Conservation (phyloP, 2,888 invertebrate genomes). For the Eueremaeus valkanovi region DNA sequence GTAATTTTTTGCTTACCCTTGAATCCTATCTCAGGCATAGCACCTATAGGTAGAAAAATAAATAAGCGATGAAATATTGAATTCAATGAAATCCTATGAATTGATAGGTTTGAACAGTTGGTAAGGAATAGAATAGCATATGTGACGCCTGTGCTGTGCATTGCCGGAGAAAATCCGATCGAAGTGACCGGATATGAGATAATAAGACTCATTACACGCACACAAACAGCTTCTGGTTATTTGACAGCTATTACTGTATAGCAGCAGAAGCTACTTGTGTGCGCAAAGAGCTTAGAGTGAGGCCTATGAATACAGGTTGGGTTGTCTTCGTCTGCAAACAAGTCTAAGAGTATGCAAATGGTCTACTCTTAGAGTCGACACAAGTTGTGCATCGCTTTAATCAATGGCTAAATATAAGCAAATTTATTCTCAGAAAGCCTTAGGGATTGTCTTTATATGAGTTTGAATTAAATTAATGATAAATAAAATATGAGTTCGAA, state of each 20-base stretch:
- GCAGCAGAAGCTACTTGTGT: not conserved
- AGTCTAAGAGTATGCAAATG: not conserved
- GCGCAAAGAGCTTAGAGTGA: not conserved
- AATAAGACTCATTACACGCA: constrained; percentile 21
- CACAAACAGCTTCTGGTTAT: not conserved
- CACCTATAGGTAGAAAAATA: constrained; percentile 42
- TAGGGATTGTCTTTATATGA: not conserved
- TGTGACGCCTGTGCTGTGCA: constrained; percentile 18
- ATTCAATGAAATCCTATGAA: not conserved
- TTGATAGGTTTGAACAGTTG: no score
- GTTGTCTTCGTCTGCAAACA: no score
- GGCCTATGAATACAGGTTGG: no score
- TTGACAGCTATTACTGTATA: constrained; percentile 19
- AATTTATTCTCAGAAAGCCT: not conserved
- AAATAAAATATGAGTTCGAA: not conserved
- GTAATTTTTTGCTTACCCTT: constrained; percentile 50
- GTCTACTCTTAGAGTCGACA: no score
- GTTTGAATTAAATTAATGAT: constrained; percentile 15
- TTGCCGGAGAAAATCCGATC: not conserved
- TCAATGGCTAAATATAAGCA: not conserved
- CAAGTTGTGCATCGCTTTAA: not conserved
- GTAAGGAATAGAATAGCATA: no score
- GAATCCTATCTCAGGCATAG: constrained; percentile 52
- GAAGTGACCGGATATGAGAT: constrained; percentile 12
- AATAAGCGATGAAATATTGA: constrained; percentile 41